Evolutionary conservation across 1,140 invertebrate genomes (phyloP).

Genomic region (Galendromus occidentalis): DNA sequence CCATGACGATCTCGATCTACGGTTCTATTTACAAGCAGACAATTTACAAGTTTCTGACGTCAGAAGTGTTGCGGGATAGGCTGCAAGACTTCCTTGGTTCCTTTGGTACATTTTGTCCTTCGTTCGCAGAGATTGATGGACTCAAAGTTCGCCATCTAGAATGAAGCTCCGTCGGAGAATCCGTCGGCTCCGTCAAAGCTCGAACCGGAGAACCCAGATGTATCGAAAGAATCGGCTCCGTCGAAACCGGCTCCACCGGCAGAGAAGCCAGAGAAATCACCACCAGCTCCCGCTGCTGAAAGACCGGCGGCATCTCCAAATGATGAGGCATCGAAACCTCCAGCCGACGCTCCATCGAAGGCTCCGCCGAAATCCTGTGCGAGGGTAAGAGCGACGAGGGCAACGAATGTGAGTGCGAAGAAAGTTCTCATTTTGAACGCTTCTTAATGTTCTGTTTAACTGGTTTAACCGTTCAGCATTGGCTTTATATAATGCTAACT

Average conservation of each 20-base stretch:
- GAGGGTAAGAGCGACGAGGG: background rate
- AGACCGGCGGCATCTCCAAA: background rate
- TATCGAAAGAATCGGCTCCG: background rate
- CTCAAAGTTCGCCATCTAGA: background rate
- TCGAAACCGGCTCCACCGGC: background rate
- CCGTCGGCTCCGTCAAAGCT: slow-evolving; percentile 3
- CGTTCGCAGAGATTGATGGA: no score
- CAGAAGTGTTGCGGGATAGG: no score
- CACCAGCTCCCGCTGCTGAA: background rate
- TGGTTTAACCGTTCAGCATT: no score
- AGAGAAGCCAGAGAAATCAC: slow-evolving; percentile 1
- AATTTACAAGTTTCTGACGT: no score
- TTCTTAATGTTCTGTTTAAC: background rate
- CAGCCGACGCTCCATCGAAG: background rate
- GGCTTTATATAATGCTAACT: no score
- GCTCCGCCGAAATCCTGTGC: background rate
- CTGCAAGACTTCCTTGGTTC: no score
- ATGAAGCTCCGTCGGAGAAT: background rate
- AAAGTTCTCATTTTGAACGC: background rate
- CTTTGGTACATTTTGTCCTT: no score
- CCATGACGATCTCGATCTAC: no score
- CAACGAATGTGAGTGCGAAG: background rate
- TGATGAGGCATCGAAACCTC: background rate
- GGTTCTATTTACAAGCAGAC: no score
- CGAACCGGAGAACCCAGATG: background rate